Conservation (phyloP, 2,797 vertebrate species). For the Phoeniculus purpureus region DNA sequence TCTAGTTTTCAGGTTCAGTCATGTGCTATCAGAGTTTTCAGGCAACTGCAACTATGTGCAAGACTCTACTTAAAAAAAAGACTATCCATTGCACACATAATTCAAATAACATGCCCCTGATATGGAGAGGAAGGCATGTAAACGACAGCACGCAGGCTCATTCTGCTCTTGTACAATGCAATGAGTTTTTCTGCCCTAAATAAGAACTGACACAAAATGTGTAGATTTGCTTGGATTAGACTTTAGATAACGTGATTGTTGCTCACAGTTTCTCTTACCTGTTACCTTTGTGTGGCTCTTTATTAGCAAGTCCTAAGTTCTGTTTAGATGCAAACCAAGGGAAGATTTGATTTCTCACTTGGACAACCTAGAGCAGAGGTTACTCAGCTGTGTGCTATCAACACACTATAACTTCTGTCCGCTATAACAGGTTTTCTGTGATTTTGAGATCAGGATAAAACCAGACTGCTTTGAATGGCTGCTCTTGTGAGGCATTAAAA, state of each 20-base stretch:
- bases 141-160: not conserved
- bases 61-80: not conserved
- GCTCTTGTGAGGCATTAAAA: not conserved
- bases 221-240: not conserved
- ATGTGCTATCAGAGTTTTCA: not conserved
- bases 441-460: not conserved
- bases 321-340: not conserved
- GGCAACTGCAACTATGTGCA: not conserved
- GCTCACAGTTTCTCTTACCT: not conserved
- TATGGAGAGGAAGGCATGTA: not conserved
- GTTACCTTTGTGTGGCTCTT: not conserved
- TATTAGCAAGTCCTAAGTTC: not conserved
- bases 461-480: not conserved
- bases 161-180: not conserved
- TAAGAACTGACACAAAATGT: not conserved
- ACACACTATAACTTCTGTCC: not conserved
- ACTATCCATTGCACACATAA: not conserved
- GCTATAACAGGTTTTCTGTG: not conserved
- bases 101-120: not conserved
- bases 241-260: not conserved
- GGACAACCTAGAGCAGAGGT: not conserved
- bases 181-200: not conserved
- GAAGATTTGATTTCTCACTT: not conserved
- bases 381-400: not conserved
- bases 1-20: not conserved